Base-by-base conservation (phyloP, 2,797 vertebrate genomes). In the Erpetoichthys calabaricus region DNA sequence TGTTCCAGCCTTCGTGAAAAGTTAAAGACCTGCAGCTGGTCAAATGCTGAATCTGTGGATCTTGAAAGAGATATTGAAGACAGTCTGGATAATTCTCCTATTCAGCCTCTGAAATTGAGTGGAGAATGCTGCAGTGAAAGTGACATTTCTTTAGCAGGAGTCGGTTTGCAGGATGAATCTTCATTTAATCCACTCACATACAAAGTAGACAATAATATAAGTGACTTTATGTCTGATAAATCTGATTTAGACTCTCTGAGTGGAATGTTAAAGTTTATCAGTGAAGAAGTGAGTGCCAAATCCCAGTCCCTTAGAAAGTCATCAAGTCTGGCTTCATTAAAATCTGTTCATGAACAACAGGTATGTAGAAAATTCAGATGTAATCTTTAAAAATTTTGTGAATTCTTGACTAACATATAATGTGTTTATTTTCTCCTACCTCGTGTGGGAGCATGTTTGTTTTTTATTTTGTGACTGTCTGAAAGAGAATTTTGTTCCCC, bases 181-280 rank as follows among this genome's bases (percentile, higher is more conserved):
- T 86, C 89, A 62, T 91, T 89, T 65, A 87, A 91, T 71, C 82
- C 88, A 3, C 79, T 91, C 57, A 81, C 82, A 0, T 89, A 89
- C 74, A 68, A 76, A 70, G 47, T 70, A 57, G 80, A 82, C 49
- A 68, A 66, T 61, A 74, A 77, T 7, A 8, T 44, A 6, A 51
- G 46, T 56, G 45, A 9, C 3, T 9, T 46, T n/a, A n/a, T n/a
- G n/a, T 70, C 64, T 63, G 72, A 76, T 45, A 67, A 49, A 59
- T 70, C 71, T 63, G 73, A 82, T 59, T 72, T 80, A 10, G 72
- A 58, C 55, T 80, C 73, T 45, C 73, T 82, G 60, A 79, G 77
- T 65, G 76, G 74, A 46, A 80, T 82, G 80, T 68, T 80, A 43
- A 75, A 71, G 58, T 77, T 80, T 51, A 75, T 82, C 65, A 79